Evolutionary conservation across 2,888 invertebrate species (phyloP), one percentile per base, ranked within the genome.

Genomic region (Oligia latruncula): DNA sequence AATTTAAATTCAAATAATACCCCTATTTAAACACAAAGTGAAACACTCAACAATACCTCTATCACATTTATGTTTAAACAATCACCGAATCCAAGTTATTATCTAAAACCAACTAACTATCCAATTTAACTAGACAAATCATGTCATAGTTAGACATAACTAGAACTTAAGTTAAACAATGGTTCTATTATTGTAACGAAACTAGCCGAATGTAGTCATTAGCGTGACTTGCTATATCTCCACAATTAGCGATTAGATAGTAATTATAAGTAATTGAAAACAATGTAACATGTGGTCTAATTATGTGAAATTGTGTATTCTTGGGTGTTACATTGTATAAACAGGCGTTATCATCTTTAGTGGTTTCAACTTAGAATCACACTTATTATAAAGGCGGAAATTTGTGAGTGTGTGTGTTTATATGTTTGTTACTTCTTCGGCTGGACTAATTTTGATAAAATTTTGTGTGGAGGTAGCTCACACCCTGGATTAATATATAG

Each of bases 241-340:
- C 35, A 71, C 49, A 77, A 74, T 46, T 8, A 62, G 55, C 65
- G 6, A 58, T 43, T 71, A 74, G 71, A 77, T 77, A 81, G 77
- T 85, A 85, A 83, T 86, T 84, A 77, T 71, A n/a, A n/a, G n/a
- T n/a, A 81, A 86, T 74, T 64, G 66, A 74, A 81, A 86, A 84
- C 86, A 84, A 84, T 58, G 23, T 11, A 58, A 58, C 58, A 58
- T n/a, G 11, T n/a, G 23, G 23, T 2, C 20, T 52, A 52, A 52
- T 58, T 58, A 58, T 9, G 58, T 23, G 58, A 58, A 23, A 58
- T 58, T 58, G 58, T 58, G 23, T 58, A 23, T 23, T 58, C 23
- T 65, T 65, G 55, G 2, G 4, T 71, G 40, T 20, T 17, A 46
- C 17, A 49, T 52, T 4, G 35, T 71, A 46, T 70, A 15, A 49